Evolutionary conservation across 2,113 vertebrate species (phyloP).

Genomic region (Microtus oregoni): DNA sequence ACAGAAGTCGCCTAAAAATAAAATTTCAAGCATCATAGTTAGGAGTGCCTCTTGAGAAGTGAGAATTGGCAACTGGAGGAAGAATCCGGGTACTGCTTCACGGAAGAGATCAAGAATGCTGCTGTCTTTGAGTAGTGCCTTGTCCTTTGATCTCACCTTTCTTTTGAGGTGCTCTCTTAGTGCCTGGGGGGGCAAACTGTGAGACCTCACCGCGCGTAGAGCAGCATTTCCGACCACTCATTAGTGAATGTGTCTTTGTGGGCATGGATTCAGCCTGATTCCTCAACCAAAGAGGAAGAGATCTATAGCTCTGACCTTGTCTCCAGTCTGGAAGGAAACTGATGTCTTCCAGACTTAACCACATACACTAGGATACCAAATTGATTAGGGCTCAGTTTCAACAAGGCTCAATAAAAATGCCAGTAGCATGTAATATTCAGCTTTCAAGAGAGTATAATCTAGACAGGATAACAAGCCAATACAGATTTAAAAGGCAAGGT

Average conservation of each 20-base stretch:
- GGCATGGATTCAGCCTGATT: background rate
- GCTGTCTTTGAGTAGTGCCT: background rate
- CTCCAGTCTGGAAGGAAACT: background rate
- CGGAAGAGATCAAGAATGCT: background rate
- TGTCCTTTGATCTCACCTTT: background rate
- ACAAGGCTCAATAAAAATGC: conserved; percentile 10
- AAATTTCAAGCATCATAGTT: background rate
- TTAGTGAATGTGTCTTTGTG: background rate
- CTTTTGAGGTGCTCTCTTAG: background rate
- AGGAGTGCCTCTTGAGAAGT: background rate
- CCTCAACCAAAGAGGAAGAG: background rate
- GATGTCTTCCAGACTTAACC: conserved; percentile 37
- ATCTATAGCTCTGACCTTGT: background rate
- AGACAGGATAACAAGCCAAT: conserved; percentile 1
- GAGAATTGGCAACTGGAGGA: background rate
- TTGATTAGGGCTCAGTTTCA: conserved; percentile 15
- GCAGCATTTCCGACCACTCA: background rate
- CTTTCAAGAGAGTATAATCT: conserved; percentile 4
- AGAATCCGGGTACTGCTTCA: background rate
- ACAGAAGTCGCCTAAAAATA: background rate
- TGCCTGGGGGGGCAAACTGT: background rate
- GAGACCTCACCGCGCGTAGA: background rate
- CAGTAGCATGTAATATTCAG: conserved; percentile 25
- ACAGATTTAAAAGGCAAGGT: conserved; percentile 53
- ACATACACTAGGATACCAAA: background rate